Conservation (phyloP, 2,888 invertebrate genomes). For the Chloroclysta siterata region DNA sequence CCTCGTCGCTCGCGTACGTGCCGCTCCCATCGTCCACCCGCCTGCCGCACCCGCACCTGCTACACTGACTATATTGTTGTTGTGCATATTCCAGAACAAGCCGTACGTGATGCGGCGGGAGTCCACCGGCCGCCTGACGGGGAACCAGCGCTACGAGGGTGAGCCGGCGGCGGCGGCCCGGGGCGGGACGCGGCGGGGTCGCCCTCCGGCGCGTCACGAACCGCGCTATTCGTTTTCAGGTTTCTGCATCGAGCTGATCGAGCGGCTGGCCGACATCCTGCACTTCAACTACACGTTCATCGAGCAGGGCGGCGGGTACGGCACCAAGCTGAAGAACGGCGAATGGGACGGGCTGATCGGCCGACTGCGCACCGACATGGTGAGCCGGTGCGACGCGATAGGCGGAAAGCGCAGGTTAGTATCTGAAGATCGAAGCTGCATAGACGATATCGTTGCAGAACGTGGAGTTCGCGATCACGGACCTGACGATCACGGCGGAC, state of each 20-base stretch:
- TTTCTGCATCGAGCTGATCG: conserved; percentile 94
- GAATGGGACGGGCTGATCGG: conserved; percentile 90
- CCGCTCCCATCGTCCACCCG: neutral
- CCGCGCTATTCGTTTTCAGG: conserved; percentile 80
- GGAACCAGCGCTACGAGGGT: conserved; percentile 94
- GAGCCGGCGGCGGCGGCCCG: conserved; percentile 3
- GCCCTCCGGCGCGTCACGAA: too few species aligned
- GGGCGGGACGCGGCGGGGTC: too few species aligned
- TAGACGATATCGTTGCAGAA: conserved; percentile 76
- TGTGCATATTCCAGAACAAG: conserved; percentile 85
- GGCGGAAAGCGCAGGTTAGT: too few species aligned
- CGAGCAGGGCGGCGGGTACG: conserved; percentile 88
- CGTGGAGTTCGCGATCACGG: conserved; percentile 96
- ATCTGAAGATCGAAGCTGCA: neutral
- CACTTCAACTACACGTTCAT: conserved; percentile 93
- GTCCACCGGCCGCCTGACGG: conserved; percentile 85
- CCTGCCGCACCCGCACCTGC: too few species aligned
- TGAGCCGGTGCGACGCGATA: conserved; percentile 48
- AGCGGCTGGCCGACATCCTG: conserved; percentile 88
- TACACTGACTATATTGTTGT: too few species aligned
- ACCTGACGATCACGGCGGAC: conserved; percentile 95
- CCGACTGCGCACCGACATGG: conserved; percentile 85
- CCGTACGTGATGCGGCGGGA: conserved; percentile 95
- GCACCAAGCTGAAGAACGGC: conserved; percentile 83
- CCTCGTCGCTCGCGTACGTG: conserved; percentile 62